phyloP scores from a whole-genome alignment of 2,797 vertebrate genomes.

The Pelodytes ibericus region DNA sequence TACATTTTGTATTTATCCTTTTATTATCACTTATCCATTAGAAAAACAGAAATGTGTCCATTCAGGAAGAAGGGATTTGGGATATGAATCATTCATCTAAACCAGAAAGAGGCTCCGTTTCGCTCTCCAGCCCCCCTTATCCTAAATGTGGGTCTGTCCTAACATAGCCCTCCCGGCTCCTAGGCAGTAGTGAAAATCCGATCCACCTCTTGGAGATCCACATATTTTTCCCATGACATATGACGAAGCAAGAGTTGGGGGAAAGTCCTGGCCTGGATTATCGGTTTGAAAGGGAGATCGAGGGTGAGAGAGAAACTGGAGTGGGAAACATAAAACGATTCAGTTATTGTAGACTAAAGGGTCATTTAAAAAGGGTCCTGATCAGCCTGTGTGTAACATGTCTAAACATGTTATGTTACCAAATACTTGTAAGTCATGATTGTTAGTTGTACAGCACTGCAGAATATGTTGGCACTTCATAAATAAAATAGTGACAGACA shows the following conservation, averaged over 20 bases:
- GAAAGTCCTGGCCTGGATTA: slow-evolving; percentile 46
- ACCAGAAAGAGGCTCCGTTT: slow-evolving; percentile 48
- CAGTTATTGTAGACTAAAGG: too few relatives aligned
- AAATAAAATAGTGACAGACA: too few relatives aligned
- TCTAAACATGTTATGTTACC: too few relatives aligned
- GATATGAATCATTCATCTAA: slow-evolving; percentile 50
- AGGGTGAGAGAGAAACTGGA: slow-evolving; percentile 22
- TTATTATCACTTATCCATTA: slow-evolving; percentile 28
- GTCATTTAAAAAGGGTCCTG: too few relatives aligned
- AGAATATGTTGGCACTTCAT: too few relatives aligned
- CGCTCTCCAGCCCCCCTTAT: slow-evolving; percentile 24
- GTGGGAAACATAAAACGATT: slow-evolving; percentile 12
- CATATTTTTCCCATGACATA: slow-evolving; percentile 58
- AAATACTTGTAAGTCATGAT: too few relatives aligned
- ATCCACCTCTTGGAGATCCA: slow-evolving; percentile 56
- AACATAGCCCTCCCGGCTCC: slow-evolving; percentile 55
- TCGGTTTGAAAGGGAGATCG: slow-evolving; percentile 19
- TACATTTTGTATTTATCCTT: neutral
- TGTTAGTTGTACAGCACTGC: too few relatives aligned
- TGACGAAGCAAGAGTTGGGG: slow-evolving; percentile 39
- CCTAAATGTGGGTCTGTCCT: slow-evolving; percentile 55
- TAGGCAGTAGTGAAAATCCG: slow-evolving; percentile 48
- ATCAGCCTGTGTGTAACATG: too few relatives aligned
- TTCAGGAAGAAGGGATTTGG: slow-evolving; percentile 47
- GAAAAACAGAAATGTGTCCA: slow-evolving; percentile 29